Conservation (phyloP, 2,888 invertebrate genomes). For the Cataglyphis cursor region DNA sequence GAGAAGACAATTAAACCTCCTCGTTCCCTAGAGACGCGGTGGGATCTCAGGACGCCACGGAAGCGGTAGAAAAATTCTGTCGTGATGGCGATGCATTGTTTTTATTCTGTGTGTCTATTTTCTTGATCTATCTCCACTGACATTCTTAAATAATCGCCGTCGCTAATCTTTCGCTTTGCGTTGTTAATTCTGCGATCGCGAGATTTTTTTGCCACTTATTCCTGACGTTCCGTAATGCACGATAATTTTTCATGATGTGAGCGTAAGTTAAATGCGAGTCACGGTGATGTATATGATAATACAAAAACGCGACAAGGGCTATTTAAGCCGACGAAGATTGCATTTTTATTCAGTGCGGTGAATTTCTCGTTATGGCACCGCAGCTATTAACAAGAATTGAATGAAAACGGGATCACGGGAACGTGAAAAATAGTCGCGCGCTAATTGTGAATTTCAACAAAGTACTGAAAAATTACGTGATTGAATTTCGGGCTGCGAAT, state of each 20-base stretch:
- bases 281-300: background rate
- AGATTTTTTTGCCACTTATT: slow-evolving; percentile 53
- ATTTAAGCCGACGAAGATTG: background rate
- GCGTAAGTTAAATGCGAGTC: slow-evolving; percentile 37
- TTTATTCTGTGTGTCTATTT: background rate
- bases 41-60: slow-evolving; percentile 43
- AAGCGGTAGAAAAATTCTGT: slow-evolving; percentile 13
- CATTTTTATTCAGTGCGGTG: slow-evolving; percentile 21
- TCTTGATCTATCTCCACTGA: background rate
- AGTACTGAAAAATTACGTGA: background rate
- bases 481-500: background rate
- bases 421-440: background rate
- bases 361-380: background rate
- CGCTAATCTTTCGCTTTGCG: slow-evolving; percentile 58
- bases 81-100: background rate
- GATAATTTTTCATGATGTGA: slow-evolving; percentile 58
- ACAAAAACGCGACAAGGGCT: background rate
- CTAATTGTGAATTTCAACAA: background rate
- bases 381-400: background rate
- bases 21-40: slow-evolving; percentile 28
- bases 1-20: slow-evolving; percentile 64
- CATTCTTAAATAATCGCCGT: slow-evolving; percentile 66
- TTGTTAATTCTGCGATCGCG: slow-evolving; percentile 59
- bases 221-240: slow-evolving; percentile 23
- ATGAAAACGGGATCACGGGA: background rate